Conservation (phyloP, 1,140 invertebrate genomes). For the Neodiprion virginianus region DNA sequence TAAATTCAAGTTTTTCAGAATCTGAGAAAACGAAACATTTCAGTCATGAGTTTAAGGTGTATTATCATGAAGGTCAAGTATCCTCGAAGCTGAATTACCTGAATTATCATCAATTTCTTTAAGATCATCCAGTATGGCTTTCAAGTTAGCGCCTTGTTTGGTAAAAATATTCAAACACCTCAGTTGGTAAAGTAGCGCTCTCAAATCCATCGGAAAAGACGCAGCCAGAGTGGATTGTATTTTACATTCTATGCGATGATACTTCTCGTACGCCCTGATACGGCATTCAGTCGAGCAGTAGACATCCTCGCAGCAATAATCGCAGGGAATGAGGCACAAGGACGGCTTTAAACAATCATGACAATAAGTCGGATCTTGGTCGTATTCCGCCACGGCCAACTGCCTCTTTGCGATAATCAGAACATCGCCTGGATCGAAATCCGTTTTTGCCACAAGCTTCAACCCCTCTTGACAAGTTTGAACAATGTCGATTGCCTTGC, state of each 20-base stretch:
- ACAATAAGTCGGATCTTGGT: neutral
- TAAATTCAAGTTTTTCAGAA: neutral
- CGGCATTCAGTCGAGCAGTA: conserved; percentile 15
- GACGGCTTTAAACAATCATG: conserved; percentile 1
- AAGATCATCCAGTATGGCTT: neutral
- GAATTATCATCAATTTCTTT: neutral
- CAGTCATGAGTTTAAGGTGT: too few relatives aligned
- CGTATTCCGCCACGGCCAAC: neutral
- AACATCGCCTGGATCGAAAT: conserved; percentile 11
- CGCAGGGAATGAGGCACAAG: neutral
- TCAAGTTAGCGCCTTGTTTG: conserved; percentile 6
- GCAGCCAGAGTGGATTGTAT: neutral
- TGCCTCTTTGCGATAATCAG: conserved; percentile 11
- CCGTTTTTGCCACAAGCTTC: neutral
- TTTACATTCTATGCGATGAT: conserved; percentile 19
- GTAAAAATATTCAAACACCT: neutral
- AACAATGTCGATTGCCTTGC: neutral
- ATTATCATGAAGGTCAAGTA: too few relatives aligned
- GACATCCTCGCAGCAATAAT: neutral
- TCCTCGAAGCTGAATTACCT: neutral
- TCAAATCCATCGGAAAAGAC: neutral
- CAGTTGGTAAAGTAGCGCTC: neutral
- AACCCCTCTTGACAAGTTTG: neutral
- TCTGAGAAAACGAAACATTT: neutral
- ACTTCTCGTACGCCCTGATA: conserved; percentile 8